Base-by-base conservation (phyloP, 2,888 invertebrate species). In the Pyrocoelia pectoralis region DNA sequence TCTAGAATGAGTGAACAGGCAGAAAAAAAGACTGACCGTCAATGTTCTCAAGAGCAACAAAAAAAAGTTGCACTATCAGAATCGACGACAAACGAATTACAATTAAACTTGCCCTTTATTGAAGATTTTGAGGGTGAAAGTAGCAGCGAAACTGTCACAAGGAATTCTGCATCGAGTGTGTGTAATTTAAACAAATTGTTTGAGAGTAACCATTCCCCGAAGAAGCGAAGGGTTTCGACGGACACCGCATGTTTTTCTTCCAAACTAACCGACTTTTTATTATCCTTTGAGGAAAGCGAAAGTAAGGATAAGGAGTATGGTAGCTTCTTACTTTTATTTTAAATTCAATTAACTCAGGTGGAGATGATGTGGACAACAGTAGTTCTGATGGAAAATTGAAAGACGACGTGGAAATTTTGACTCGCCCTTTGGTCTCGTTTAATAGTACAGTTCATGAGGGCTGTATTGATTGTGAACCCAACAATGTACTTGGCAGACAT, bases 41-140 rank as follows among this genome's bases (percentile, higher is more conserved):
- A n/a, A 17, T 4, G 10, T 46, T 46, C 43, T 28, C 13, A 18
- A 28, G 12, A 52, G 17, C 29, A 51, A 29, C 6, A 48, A 40
- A 17, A 65, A 51, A 72, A 73, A 46, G 68, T 78, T 43, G 70
- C 80, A 13, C 67, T 81, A 14, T 76, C 77, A 2, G 80, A 80
- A 69, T 80, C 80, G 1, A 77, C 79, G 1, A 70, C 77, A 2
- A 79, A 77, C 63, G 49, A 77, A 14, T 68, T 81, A 48, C 74
- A 76, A 52, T 58, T 80, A 38, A 73, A 74, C 61, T 58, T 77
- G 13, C 78, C 77, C 2, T 74, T 76, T 67, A 64, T 81, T 24
- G 78, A 79, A 64, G 73, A 76, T 48, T 17, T 54, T 15, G 61
- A 58, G 15, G 53, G 38, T 9, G 62, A 62, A 18, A 46, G 29